A percentile compares a stretch with the other conserved stretches of the same genome.
Conservation (phyloP, 2,888 invertebrate species). For the Diachrysia chrysitis region DNA sequence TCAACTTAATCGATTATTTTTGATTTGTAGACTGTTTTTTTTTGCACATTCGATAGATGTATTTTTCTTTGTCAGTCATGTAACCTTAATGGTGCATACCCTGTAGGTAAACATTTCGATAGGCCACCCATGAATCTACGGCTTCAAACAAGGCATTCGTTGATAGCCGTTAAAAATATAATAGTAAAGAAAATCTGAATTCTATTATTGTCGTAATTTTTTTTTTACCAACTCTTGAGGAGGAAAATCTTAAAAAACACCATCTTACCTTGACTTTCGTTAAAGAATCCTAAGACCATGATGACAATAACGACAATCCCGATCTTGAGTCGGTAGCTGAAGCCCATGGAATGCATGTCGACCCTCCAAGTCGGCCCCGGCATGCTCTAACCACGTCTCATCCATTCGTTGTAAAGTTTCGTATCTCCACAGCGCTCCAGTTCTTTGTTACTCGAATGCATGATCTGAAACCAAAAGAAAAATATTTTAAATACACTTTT, state of each 20-base stretch:
- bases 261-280: constrained; percentile 82
- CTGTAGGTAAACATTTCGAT: no score
- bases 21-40: no score
- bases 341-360: constrained; percentile 72
- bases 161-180: no score
- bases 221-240: not conserved
- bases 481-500: not conserved
- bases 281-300: constrained; percentile 82
- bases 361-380: constrained; percentile 59
- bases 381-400: constrained; percentile 77
- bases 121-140: no score
- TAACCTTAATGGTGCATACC: no score
- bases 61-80: no score
- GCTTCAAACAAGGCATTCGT: no score
- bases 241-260: not conserved
- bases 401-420: constrained; percentile 79
- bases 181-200: no score
- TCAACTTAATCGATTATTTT: no score
- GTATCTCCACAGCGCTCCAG: constrained; percentile 43
- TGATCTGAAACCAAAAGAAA: constrained; percentile 73
- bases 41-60: no score
- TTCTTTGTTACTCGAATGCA: constrained; percentile 68
- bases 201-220: no score
- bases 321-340: constrained; percentile 80
- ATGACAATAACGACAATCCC: constrained; percentile 78